phyloP scores from a whole-genome alignment of 1,140 invertebrate genomes.

The Achatina immaculata region DNA sequence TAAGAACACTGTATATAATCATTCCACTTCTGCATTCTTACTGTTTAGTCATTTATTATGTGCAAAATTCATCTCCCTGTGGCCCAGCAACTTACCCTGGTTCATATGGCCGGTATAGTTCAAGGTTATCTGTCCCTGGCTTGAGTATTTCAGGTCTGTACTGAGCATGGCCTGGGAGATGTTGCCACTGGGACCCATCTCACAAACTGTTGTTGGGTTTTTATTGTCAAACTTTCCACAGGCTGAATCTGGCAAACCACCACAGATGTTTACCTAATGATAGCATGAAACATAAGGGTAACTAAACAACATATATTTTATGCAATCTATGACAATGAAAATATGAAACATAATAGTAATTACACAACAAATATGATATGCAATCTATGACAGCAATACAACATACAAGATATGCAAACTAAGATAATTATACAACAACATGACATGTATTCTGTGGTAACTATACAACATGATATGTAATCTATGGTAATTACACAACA shows the following conservation, averaged over 20 bases:
- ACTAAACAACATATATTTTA: not conserved
- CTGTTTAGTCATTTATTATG: too few relatives aligned
- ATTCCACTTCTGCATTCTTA: too few relatives aligned
- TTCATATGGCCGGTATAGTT: conserved; percentile 52
- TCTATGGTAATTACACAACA: too few relatives aligned
- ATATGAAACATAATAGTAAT: not conserved
- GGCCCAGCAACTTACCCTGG: conserved; percentile 9
- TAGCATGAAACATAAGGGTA: conserved; percentile 9
- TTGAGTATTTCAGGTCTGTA: conserved; percentile 50
- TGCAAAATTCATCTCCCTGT: too few relatives aligned
- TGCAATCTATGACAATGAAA: not conserved
- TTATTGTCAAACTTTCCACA: conserved; percentile 41
- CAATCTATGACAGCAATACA: too few relatives aligned
- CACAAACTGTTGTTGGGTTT: conserved; percentile 46
- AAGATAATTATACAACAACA: too few relatives aligned
- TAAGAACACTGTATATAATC: too few relatives aligned
- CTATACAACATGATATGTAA: too few relatives aligned
- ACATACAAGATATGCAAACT: too few relatives aligned
- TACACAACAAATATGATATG: not conserved
- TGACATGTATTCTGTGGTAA: too few relatives aligned
- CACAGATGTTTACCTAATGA: conserved; percentile 63
- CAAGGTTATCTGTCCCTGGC: conserved; percentile 53
- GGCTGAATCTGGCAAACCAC: conserved; percentile 38
- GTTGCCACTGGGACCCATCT: conserved; percentile 36
- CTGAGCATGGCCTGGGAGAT: conserved; percentile 42